These are phyloP conservation scores for Lasioglossum oenotherae DNA, from an alignment of 2,888 invertebrate genomes.

Conservation along the genomic window DNA sequence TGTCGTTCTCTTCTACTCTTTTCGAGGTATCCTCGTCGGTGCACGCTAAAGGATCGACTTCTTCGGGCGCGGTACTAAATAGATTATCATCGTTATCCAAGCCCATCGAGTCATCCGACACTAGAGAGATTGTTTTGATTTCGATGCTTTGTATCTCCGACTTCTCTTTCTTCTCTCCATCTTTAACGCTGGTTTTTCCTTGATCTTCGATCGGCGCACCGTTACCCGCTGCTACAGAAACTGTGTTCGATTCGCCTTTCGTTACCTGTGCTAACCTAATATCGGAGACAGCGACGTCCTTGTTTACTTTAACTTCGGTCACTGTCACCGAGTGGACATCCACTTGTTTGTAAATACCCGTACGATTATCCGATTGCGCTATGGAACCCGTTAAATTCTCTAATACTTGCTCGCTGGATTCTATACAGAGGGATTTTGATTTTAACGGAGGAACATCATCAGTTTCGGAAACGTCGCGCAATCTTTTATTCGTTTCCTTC, in stretches of 20 bases:
- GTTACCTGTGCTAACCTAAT: not conserved
- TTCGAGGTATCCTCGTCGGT: conserved; percentile 73
- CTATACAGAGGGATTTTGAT: conserved; percentile 67
- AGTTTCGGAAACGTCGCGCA: conserved; percentile 59
- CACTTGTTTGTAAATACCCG: conserved; percentile 25
- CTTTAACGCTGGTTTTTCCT: conserved; percentile 26
- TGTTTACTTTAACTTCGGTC: conserved; percentile 23
- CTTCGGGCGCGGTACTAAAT: conserved; percentile 70
- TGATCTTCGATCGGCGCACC: conserved; percentile 11
- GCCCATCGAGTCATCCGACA: conserved; percentile 77
- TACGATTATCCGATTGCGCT: conserved; percentile 30
- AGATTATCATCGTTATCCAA: conserved; percentile 69
- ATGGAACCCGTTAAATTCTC: conserved; percentile 38
- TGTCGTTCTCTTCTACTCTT: conserved; percentile 37
- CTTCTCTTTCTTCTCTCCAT: conserved; percentile 45
- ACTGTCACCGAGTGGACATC: not conserved
- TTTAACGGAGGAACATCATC: conserved; percentile 75
- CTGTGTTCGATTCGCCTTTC: conserved; percentile 31
- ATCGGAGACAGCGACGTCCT: not conserved
- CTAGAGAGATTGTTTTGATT: conserved; percentile 60
- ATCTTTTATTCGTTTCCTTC: conserved; percentile 73
- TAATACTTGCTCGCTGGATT: conserved; percentile 45
- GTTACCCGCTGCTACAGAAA: not conserved
- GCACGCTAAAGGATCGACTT: conserved; percentile 82
- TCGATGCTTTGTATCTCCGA: conserved; percentile 72